Evolutionary conservation across 1,140 invertebrate species (phyloP), one percentile per base, ranked within the genome.

Genomic region (Plectrocnemia conspersa): DNA sequence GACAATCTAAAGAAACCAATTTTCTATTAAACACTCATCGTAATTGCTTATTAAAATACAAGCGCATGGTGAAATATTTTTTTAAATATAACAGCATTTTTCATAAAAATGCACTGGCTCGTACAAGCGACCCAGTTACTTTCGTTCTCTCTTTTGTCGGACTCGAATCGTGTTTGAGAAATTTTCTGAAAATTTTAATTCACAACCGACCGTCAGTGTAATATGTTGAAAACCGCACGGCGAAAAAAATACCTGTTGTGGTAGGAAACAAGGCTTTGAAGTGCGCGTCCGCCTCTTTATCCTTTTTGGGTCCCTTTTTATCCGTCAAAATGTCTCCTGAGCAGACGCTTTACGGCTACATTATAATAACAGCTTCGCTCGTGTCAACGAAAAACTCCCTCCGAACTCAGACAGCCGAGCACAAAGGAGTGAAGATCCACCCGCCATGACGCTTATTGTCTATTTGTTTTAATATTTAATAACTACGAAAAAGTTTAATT

Each of bases 271-370:
- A 50, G 47, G n/a, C 47, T 50, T 50, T 50, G 29, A 50, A 38
- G 47, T 27, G 2, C 18, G 5, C 4, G 24, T 2, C 2, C 27
- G 24, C n/a, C 21, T 38, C 47, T 25, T 38, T 23, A 13, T 23
- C 33, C 33, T 21, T 24, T 50, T 50, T 38, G 4, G 33, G 47
- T 38, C 47, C 47, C 33, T 50, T 50, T 50, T 38, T 50, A 38
- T 50, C 47, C 47, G 33, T 50, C 47, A 50, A 50, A 50, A 50
- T 50, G 47, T 50, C 47, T 50, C 29, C 46, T 22, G 32, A 38
- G 33, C 33, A 47, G 44, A 47, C 44, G 16, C 25, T 35, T 35
- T 35, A 48, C 46, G 47, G 47, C 47, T 38, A 50, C 47, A 50
- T 50, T 50, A 50, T 50, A 50, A 50, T 50, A 50, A 38, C 47